phyloP scores from a whole-genome alignment of 2,113 vertebrate genomes.

The Callipepla squamata region DNA sequence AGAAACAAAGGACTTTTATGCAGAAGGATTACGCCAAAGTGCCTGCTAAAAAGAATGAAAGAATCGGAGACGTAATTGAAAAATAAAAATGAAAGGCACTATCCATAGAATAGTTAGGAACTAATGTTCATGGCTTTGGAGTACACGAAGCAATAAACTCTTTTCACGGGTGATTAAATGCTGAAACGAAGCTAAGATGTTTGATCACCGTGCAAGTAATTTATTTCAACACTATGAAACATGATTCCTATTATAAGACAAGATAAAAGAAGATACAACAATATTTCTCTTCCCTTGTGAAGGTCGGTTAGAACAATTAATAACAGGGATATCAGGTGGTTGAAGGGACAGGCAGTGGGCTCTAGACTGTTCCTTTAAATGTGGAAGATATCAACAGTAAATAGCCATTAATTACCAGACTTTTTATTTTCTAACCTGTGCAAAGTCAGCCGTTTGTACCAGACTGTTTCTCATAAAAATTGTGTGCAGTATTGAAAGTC shows the following conservation, averaged over 20 bases:
- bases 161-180: conserved; percentile 69
- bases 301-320: conserved; percentile 57
- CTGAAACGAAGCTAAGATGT: conserved; percentile 63
- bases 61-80: conserved; percentile 46
- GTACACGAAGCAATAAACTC: conserved; percentile 59
- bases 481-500: neutral
- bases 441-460: conserved; percentile 31
- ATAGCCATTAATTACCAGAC: conserved; percentile 12
- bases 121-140: conserved; percentile 57
- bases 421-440: conserved; percentile 21
- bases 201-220: conserved; percentile 64
- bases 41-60: neutral
- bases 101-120: conserved; percentile 54
- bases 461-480: conserved; percentile 3
- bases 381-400: conserved; percentile 6
- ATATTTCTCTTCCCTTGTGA: conserved; percentile 57
- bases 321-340: conserved; percentile 29
- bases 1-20: neutral
- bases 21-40: neutral
- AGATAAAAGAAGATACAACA: conserved; percentile 68
- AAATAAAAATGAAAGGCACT: conserved; percentile 53
- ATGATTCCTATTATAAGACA: conserved; percentile 66
- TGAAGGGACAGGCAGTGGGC: conserved; percentile 26
- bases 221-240: conserved; percentile 65
- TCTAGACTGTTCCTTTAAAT: conserved; percentile 37